Evolutionary conservation across 2,797 vertebrate species (phyloP), one percentile per base, ranked within the genome.

Genomic region (Odontamblyopus lacepedii): DNA sequence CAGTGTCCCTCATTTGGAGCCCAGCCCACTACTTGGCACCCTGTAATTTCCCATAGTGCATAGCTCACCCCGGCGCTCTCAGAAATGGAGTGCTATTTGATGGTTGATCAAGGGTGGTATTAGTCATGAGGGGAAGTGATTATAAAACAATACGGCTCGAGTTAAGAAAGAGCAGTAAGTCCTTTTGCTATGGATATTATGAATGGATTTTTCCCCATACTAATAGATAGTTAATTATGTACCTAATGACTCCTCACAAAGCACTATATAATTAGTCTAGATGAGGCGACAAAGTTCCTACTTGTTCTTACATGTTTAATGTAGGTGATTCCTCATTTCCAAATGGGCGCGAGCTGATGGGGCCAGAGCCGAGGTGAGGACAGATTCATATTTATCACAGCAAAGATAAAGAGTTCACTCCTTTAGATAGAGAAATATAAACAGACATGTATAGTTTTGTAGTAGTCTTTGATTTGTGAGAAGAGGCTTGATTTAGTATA

Each of bases 281-380:
- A 92, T 91, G 91, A 90, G 87, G 82, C 79, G 73, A 91, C 86
- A 92, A 91, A 92, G 89, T 92, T 91, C 89, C 78, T 89, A 83
- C 91, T 89, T 89, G 88, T 90, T 92, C 89, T 91, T 92, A 92
- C 91, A 94, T 93, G 90, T 93, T 93, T 93, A 91, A 94, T 91
- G 90, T 83, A 48, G 81, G 84, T 81, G 87, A 91, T 91, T 91
- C 87, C 89, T 92, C 92, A 91, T 90, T 91, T 87, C 80, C 76
- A 92, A 93, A 93, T 89, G 80, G 76, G 84, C 80, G 62, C 78
- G 78, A 79, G 81, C 35, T 63, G 76, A 81, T 73, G 73, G 77
- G 74, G 71, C 72, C 79, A 32, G 53, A 67, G 81, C 69, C 71
- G 73, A 50, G 78, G 71, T 69, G 62, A 78, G 71, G 70, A 50